Evolutionary conservation across 2,113 vertebrate genomes (phyloP), one percentile per base, ranked within the genome.

Genomic region (Drymodes brunneopygia): DNA sequence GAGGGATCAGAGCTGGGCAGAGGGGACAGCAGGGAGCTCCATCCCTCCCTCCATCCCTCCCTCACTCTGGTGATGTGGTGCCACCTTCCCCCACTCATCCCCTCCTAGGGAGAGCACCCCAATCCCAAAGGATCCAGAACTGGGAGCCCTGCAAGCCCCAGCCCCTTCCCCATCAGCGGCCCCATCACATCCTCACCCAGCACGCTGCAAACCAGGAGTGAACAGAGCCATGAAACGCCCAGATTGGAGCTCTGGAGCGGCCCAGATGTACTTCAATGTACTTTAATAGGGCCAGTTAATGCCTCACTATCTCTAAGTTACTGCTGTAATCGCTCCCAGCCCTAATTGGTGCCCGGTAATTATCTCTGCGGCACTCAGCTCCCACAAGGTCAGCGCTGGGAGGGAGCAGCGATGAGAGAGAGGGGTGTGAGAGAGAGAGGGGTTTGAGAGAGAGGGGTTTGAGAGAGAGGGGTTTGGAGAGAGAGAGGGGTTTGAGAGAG

Each of bases 191-290:
- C 54, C 27, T 12, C 1, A 9, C 33, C 33, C 42, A 12, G 19
- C 20, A 3, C 23, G 25, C 2, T 11, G 5, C 3, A 23, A 14
- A 1, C 2, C 35, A 6, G 42, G 20, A 12, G 29, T 25, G 7
- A 8, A 8, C 31, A 8, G 25, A 4, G 15, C 2, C 57, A 5
- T 2, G 0, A 29, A 14, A 3, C 0, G 21, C 28, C 77, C 47
- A 2, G 22, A 10, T 2, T 0, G 38, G 36, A 64, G 53, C 33
- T 2, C 12, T 1, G 2, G 24, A 53, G 7, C 2, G 9, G 48
- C 21, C 65, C 35, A 16, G 45, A 5, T 7, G 11, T 7, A 2
- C 81, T 73, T 22, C 11, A 42, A 17, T 0, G 9, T 8, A 2
- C 81, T 72, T 22, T 12, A 42, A 17, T 0, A 15, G 1, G 10